Evolutionary conservation across 2,888 invertebrate genomes (phyloP).

Genomic region (Noctua comes): DNA sequence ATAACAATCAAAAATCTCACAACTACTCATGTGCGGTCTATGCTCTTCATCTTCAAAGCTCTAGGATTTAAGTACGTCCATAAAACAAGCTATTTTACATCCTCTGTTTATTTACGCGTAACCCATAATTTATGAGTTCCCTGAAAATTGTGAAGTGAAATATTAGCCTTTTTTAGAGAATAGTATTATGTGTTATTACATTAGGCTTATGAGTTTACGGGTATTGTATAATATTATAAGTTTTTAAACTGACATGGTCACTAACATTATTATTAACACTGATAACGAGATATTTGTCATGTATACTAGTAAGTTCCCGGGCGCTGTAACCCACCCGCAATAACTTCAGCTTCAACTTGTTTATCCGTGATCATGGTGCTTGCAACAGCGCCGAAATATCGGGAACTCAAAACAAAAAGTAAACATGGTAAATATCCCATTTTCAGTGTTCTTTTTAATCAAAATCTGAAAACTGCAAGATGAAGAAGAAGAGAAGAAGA

Average conservation of each 20-base stretch:
- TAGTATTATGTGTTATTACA: constrained; percentile 9
- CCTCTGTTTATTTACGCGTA: constrained; percentile 23
- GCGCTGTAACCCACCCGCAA: too few relatives aligned
- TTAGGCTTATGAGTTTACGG: not conserved
- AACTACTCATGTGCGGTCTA: constrained; percentile 2
- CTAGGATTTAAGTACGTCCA: constrained; percentile 4
- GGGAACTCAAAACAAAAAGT: too few relatives aligned
- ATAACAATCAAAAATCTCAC: not conserved
- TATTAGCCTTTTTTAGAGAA: constrained; percentile 17
- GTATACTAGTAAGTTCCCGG: too few relatives aligned
- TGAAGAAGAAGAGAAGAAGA: too few relatives aligned
- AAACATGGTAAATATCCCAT: too few relatives aligned
- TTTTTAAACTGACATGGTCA: too few relatives aligned
- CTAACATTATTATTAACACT: too few relatives aligned
- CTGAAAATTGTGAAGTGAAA: constrained; percentile 24
- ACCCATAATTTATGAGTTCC: not conserved
- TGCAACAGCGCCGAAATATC: too few relatives aligned
- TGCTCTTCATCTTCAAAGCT: not conserved
- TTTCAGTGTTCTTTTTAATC: too few relatives aligned
- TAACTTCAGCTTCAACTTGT: too few relatives aligned
- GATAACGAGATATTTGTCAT: too few relatives aligned
- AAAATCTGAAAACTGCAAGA: not conserved
- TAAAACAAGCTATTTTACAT: constrained; percentile 30
- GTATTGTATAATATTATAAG: constrained; percentile 8
- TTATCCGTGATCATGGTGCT: too few relatives aligned